Conservation (phyloP, 2,888 invertebrate genomes). For the Caenorhabditis becei region DNA sequence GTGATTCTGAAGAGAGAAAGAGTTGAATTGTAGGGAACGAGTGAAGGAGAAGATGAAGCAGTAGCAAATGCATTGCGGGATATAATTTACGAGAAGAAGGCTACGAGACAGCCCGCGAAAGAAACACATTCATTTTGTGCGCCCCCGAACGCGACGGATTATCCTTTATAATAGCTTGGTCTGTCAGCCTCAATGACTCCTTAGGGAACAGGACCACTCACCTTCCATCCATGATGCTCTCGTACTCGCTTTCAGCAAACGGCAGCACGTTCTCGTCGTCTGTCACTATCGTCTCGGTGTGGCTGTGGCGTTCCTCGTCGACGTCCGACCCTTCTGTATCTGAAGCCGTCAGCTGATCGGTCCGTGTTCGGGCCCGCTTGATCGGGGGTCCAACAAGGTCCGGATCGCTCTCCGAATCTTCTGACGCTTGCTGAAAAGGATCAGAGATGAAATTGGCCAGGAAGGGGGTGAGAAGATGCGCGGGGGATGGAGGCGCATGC, state of each 20-base stretch:
- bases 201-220: conserved; percentile 10
- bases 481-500: conserved; percentile 38
- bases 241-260: conserved; percentile 72
- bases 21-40: not conserved
- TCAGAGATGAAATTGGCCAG: not conserved
- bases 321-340: conserved; percentile 43
- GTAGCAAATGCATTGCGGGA: conserved; percentile 17
- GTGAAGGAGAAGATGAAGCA: not conserved
- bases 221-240: conserved; percentile 70
- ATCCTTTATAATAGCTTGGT: conserved; percentile 17
- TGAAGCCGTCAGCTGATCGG: conserved; percentile 40
- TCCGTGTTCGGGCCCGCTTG: conserved; percentile 60
- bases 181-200: conserved; percentile 24
- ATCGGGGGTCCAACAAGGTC: conserved; percentile 65
- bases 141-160: conserved; percentile 34
- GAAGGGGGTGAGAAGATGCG: conserved; percentile 45
- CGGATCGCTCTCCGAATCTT: conserved; percentile 69
- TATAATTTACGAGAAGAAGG: conserved; percentile 29
- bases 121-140: conserved; percentile 52
- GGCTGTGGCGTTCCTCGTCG: conserved; percentile 53
- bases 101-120: conserved; percentile 23
- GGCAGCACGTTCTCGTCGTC: conserved; percentile 68
- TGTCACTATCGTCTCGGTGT: conserved; percentile 42
- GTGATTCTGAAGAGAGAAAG: conserved; percentile 48
- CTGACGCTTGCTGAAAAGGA: conserved; percentile 59